Evolutionary conservation across 2,797 vertebrate genomes (phyloP).

Genomic region (Thaleichthys pacificus): DNA sequence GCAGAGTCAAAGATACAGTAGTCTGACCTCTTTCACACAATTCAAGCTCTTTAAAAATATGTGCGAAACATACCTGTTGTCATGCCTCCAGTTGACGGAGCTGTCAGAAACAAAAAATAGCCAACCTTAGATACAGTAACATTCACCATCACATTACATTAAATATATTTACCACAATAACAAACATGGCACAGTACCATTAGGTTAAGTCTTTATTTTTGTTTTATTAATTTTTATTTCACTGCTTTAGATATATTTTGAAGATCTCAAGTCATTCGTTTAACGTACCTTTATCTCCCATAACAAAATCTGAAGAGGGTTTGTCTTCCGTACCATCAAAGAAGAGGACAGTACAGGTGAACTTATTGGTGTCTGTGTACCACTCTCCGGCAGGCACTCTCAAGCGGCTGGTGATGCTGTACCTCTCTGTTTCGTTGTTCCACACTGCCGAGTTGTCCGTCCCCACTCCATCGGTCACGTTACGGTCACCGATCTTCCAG

Average conservation of each 20-base stretch:
- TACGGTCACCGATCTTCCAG: neutral
- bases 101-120: neutral
- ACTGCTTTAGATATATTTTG: too few species aligned
- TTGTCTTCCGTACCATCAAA: neutral
- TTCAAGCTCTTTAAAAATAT: neutral
- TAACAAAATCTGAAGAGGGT: neutral
- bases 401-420: constrained; percentile 69
- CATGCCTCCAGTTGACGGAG: fast-evolving
- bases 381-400: constrained; percentile 34
- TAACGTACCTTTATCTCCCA: constrained; percentile 14
- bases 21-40: neutral
- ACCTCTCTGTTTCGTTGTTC: fast-evolving
- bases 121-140: neutral
- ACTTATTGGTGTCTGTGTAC: fast-evolving
- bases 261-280: neutral
- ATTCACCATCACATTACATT: neutral
- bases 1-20: neutral
- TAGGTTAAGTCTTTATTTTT: too few species aligned
- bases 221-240: too few species aligned
- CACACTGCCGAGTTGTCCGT: constrained; percentile 53
- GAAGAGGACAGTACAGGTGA: constrained; percentile 48
- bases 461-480: fast-evolving
- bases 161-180: neutral
- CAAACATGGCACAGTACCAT: too few species aligned
- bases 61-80: constrained; percentile 34